phyloP scores from a whole-genome alignment of 1,140 invertebrate species.

The Anastrepha obliqua region DNA sequence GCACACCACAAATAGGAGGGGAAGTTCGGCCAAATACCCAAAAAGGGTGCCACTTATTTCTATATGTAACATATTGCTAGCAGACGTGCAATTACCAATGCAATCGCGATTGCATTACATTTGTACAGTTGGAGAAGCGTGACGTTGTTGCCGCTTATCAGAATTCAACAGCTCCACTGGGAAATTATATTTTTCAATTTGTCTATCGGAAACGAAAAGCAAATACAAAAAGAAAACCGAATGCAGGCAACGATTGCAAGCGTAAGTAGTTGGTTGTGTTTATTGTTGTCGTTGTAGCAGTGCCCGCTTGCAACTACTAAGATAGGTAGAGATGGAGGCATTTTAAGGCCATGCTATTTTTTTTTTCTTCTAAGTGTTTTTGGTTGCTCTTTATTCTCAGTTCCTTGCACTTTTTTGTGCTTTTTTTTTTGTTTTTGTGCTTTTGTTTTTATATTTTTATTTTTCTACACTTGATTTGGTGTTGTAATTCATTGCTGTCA shows the following conservation, averaged over 20 bases:
- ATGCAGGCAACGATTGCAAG: neutral
- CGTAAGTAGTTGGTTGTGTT: neutral
- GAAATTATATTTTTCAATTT: constrained; percentile 53
- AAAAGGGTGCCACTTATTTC: no score
- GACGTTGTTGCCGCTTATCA: constrained; percentile 35
- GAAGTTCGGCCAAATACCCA: no score
- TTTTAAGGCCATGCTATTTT: no score
- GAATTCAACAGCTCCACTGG: constrained; percentile 49
- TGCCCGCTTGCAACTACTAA: no score
- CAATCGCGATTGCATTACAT: constrained; percentile 15
- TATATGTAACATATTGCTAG: neutral
- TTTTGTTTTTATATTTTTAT: neutral
- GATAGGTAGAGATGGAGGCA: no score
- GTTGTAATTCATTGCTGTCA: constrained; percentile 32
- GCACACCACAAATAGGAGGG: no score
- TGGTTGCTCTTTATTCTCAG: no score
- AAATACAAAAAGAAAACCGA: constrained; percentile 14
- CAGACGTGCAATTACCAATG: neutral
- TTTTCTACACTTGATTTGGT: neutral
- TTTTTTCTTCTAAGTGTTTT: no score
- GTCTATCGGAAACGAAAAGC: constrained; percentile 17
- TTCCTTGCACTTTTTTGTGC: no score
- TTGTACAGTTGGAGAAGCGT: neutral
- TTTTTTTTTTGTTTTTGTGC: neutral
- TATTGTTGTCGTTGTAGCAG: neutral